phyloP scores from a whole-genome alignment of 1,140 invertebrate genomes.

The Lysiphlebus fabarum region DNA sequence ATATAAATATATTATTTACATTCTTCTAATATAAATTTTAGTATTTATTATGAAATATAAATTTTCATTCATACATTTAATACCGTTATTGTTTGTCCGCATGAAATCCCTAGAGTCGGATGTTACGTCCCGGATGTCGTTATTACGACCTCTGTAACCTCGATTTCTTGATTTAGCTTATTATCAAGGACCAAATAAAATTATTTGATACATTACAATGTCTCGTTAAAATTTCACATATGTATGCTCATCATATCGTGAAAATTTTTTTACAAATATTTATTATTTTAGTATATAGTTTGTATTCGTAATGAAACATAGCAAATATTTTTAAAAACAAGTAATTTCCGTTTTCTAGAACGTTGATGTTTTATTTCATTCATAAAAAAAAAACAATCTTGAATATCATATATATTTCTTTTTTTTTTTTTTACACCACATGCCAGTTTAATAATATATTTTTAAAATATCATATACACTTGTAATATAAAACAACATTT shows the following conservation, averaged over 20 bases:
- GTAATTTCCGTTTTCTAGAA: slow-evolving; percentile 30
- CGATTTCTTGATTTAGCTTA: slow-evolving; percentile 10
- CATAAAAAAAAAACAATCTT: too few relatives aligned
- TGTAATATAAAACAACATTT: too few relatives aligned
- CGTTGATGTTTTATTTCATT: slow-evolving; percentile 34
- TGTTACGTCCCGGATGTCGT: slow-evolving; percentile 13
- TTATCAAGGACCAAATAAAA: slow-evolving; percentile 12
- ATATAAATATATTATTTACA: too few relatives aligned
- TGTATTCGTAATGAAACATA: slow-evolving; percentile 29
- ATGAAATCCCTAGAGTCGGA: background rate
- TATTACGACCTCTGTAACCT: slow-evolving; percentile 18
- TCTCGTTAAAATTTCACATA: too few relatives aligned
- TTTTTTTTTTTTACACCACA: slow-evolving; percentile 24
- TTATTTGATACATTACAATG: background rate
- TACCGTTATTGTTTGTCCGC: background rate
- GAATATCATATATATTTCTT: too few relatives aligned
- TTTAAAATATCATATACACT: background rate
- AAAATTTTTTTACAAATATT: background rate
- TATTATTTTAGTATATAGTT: slow-evolving; percentile 24
- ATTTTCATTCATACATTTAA: background rate
- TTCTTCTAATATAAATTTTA: background rate
- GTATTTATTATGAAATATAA: background rate
- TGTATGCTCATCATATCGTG: background rate
- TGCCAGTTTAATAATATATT: background rate
- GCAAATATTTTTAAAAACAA: slow-evolving; percentile 33